Conservation (phyloP, 1,140 invertebrate genomes). For the Lethrus apterus region DNA sequence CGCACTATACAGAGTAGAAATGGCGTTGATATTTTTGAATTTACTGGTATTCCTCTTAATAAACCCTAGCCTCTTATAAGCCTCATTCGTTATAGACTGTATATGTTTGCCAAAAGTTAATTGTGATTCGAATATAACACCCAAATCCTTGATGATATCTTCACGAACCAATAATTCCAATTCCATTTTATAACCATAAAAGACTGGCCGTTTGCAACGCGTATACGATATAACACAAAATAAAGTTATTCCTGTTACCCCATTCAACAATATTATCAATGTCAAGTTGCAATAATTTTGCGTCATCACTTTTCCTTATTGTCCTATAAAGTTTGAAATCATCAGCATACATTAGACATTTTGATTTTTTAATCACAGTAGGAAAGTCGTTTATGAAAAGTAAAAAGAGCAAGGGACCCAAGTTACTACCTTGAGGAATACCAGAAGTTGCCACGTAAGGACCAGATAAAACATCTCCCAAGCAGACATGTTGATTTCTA, state of each 20-base stretch:
- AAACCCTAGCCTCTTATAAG: not conserved
- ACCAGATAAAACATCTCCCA: not conserved
- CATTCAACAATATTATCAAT: not conserved
- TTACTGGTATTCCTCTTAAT: not conserved
- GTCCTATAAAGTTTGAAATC: conserved; percentile 4
- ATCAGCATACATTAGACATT: not conserved
- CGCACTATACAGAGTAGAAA: conserved; percentile 1
- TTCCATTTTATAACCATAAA: conserved; percentile 1
- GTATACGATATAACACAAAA: not conserved
- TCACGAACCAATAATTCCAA: not conserved
- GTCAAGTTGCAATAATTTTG: not conserved
- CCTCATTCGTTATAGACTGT: not conserved
- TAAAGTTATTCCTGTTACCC: not conserved
- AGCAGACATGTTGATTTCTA: not conserved
- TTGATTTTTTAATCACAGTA: not conserved
- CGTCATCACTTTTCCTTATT: not conserved
- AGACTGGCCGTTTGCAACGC: not conserved
- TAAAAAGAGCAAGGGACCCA: conserved; percentile 3
- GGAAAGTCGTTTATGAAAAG: conserved; percentile 3
- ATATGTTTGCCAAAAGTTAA: conserved; percentile 2
- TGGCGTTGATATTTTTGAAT: not conserved
- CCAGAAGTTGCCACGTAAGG: not conserved
- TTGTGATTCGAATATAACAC: not conserved
- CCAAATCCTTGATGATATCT: not conserved
- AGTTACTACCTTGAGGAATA: conserved; percentile 6